Evolutionary conservation across 2,888 invertebrate species (phyloP), one percentile per base, ranked within the genome.

Genomic region (Cataglyphis cursor): DNA sequence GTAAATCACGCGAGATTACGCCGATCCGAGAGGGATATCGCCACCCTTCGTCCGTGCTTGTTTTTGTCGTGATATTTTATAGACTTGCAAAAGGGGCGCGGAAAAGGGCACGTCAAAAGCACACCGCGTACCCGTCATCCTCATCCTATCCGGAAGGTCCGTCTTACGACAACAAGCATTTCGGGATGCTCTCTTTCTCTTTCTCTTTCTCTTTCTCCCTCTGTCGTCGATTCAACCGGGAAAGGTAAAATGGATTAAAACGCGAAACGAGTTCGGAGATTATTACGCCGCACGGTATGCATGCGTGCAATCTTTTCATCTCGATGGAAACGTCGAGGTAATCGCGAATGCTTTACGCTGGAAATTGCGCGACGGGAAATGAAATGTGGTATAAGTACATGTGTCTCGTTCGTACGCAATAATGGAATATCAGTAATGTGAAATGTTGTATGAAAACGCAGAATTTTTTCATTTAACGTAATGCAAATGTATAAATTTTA

Each of bases 51-150:
- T 84, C 62, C 66, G 64, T 81, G 92, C 78, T 87, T 93, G 93
- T 92, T 92, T 92, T 92, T 91, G 93, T 93, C 93, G 89, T 90
- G 90, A 92, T 93, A 91, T 88, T 92, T 93, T 92, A 93, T 91
- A 91, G 91, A 88, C 85, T 85, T 83, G 91, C 82, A 85, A 91
- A 90, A 85, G 89, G 87, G 84, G 87, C 84, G 72, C 31, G 82
- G 74, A 61, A 44, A 70, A 84, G 64, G 81, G 66, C 76, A 89
- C 81, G 90, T 92, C 91, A 88, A 74, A 87, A 73, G 90, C 92
- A 91, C 87, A 78, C 81, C 83, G 84, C 84, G 82, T 82, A 84
- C 86, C 85, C 81, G 89, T 91, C 90, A 88, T 88, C 83, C 84
- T 81, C 81, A 41, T 76, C 24, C 76, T 57, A 61, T 44, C 64